Base-by-base conservation (phyloP, 2,888 invertebrate genomes). In the Terebella lapidaria region DNA sequence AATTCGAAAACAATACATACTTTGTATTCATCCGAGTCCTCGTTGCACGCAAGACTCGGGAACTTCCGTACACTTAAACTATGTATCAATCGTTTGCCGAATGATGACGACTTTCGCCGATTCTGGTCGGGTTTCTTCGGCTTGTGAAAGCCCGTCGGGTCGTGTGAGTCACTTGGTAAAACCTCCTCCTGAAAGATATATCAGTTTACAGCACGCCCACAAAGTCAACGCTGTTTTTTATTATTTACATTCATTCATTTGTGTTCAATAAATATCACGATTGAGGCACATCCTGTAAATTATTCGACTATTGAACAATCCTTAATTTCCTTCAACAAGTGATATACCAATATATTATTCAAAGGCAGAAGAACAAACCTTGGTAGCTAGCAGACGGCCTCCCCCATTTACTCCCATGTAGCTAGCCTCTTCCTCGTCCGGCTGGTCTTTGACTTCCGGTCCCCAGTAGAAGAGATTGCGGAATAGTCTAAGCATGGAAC, bases 401-500 rank as follows among this genome's bases (percentile, higher is more conserved):
- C 42, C 42, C 10, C 42, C 42, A 35, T 35, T 45, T 10, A 56
- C 25, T 3, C 25, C 25, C 1, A 47, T 4, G 28, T 5, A 10
- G 5, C 15, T 24, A 24, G 15, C 29, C 18, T 54, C 54, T 5
- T 5, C 24, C 20, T 54, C 35, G 18, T 35, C 35, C 4, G n/a
- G 3, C 18, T 35, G 4, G 3, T 30, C 28, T n/a, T 20, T 3
- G 51, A 20, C 15, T 5, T 53, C 26, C 25, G n/a, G 45, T 4
- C 20, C 45, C 24, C 25, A 49, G 62, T 18, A 59, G 49, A 30
- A 53, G 54, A 24, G 47, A 51, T 47, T 35, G 24, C 52, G 52
- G 35, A 24, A 25, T 3, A 63, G n/a, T 3, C 45, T 57, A 27
- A 29, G 57, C 20, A 65, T 54, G 5, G 70, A 66, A 57, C 73